Evolutionary conservation across 2,888 invertebrate species (phyloP).

Genomic region (Callimorpha dominula): DNA sequence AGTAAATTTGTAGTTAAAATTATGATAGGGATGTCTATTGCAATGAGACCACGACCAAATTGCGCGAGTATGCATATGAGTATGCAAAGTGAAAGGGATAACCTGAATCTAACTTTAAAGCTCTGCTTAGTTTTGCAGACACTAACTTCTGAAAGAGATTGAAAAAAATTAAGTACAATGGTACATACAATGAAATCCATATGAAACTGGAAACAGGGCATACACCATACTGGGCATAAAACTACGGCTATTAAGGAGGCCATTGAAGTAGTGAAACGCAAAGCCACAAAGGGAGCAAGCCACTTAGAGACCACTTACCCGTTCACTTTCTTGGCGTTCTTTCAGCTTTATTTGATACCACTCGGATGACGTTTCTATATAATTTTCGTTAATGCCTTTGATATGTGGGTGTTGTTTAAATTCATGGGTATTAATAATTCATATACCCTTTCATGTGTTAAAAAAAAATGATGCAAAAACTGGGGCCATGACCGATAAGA

Average conservation of each 20-base stretch:
- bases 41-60: neutral
- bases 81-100: neutral
- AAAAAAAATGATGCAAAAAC: neutral
- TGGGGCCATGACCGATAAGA: too few species aligned
- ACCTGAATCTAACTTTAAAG: neutral
- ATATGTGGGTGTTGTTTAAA: conserved; percentile 11
- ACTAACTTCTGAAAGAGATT: too few species aligned
- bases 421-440: conserved; percentile 8
- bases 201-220: conserved; percentile 41
- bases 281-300: conserved; percentile 69
- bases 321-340: conserved; percentile 72
- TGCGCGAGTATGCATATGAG: neutral
- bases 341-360: conserved; percentile 64
- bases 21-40: neutral
- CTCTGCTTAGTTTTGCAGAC: neutral
- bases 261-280: conserved; percentile 67
- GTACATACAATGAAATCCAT: conserved; percentile 27
- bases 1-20: neutral
- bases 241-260: conserved; percentile 64
- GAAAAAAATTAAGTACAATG: conserved; percentile 8
- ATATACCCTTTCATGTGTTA: too few species aligned
- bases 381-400: conserved; percentile 34
- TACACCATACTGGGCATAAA: conserved; percentile 54
- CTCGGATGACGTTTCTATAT: conserved; percentile 43
- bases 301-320: conserved; percentile 66